Base-by-base conservation (phyloP, 2,888 invertebrate species). In the Busseola fusca region DNA sequence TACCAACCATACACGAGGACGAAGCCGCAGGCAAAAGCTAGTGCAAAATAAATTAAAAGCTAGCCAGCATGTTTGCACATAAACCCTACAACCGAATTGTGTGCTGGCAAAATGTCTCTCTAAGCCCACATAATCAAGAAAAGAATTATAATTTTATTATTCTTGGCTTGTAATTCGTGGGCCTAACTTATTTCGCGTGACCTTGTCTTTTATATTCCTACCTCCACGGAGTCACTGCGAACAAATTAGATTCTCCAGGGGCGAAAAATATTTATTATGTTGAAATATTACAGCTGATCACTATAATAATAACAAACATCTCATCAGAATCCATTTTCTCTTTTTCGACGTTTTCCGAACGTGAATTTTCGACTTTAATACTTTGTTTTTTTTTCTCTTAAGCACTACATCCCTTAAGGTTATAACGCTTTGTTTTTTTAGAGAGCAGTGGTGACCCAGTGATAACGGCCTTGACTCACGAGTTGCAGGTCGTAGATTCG, bases 131-230 rank as follows among this genome's bases (percentile, higher is more conserved):
- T 77, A 84, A 84, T 84, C 79, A 75, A 66, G 59, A 56, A 79
- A 84, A 81, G 62, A 80, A 77, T 81, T 77, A 77, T 79, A 80
- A 82, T 84, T 83, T 78, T 84, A 80, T 82, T 75, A 80, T 67
- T 80, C 76, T 67, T 57, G 67, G 62, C 73, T 69, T 77, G 80
- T 72, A 80, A 84, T 76, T 84, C 76, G 79, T 70, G 52, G 59
- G 57, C 67, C 54, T 21, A 69, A 80, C 69, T 74, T 79, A 79
- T 79, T 81, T 59, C 40, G 37, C 34, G 64, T 72, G 66, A 68
- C 77, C 79, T 81, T 66, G 70, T 50, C 57, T 72, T 81, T 81
- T 84, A 84, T 78, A 67, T 37, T 59, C 72, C 64, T 75, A 56
- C 72, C 80, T 78, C 80, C 56, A 72, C 78, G 79, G 76, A 81